Conservation (phyloP, 2,113 vertebrate genomes). For the Dipodomys ordii region DNA sequence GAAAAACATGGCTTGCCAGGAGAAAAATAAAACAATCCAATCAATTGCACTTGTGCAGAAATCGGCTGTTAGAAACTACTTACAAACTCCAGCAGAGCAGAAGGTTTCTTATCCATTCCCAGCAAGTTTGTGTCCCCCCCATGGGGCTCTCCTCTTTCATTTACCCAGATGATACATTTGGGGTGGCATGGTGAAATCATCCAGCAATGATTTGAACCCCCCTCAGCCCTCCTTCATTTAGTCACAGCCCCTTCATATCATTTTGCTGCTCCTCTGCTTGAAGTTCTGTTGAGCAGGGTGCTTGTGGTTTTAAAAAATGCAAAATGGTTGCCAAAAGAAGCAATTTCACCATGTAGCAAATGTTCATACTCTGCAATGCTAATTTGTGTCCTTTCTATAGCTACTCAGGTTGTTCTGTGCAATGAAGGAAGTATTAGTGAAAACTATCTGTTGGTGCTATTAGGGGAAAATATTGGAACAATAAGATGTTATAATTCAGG, state of each 20-base stretch:
- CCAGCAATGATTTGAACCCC: conserved; percentile 69
- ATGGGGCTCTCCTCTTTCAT: conserved; percentile 74
- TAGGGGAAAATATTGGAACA: conserved; percentile 40
- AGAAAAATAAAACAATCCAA: conserved; percentile 77
- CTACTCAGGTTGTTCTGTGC: conserved; percentile 75
- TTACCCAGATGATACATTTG: conserved; percentile 64
- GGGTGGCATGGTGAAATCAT: conserved; percentile 69
- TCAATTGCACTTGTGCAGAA: conserved; percentile 77
- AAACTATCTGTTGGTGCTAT: conserved; percentile 62
- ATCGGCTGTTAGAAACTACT: conserved; percentile 77
- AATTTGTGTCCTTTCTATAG: conserved; percentile 80
- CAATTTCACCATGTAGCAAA: conserved; percentile 82
- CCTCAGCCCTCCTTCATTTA: conserved; percentile 70
- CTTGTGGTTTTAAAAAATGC: conserved; percentile 81
- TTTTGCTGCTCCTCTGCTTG: conserved; percentile 61
- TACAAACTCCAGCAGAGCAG: conserved; percentile 81
- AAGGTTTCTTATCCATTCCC: conserved; percentile 78
- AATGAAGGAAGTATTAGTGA: conserved; percentile 74
- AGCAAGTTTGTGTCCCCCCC: conserved; percentile 75
- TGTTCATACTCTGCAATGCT: conserved; percentile 80
- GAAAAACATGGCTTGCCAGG: conserved; percentile 77
- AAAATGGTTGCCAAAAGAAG: conserved; percentile 83
- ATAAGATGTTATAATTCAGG: conserved; percentile 42
- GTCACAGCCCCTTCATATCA: conserved; percentile 57
- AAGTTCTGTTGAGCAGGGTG: conserved; percentile 72